Percentiles rank a stretch among this genome's conserved stretches.
phyloP scores from a whole-genome alignment of 2,888 invertebrate species.

The Allygus modestus region DNA sequence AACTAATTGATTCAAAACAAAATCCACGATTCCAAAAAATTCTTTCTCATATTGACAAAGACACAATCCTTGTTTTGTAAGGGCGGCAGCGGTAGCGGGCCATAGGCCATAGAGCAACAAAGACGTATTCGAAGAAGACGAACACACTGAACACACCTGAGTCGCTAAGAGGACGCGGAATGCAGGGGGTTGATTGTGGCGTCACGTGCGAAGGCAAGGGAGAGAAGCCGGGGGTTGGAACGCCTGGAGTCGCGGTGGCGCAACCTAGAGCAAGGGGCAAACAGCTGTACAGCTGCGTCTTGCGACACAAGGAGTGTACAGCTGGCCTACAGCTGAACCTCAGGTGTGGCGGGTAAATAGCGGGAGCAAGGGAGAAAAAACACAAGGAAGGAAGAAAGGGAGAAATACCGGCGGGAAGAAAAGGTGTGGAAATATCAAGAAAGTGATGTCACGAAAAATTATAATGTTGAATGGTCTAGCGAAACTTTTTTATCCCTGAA shows the following conservation, averaged over 20 bases:
- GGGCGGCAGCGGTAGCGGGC: neutral
- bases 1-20: neutral
- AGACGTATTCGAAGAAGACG: constrained; percentile 4
- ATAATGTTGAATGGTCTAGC: no score
- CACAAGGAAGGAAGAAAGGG: neutral
- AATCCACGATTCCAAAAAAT: neutral
- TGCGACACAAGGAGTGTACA: neutral
- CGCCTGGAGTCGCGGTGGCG: neutral
- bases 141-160: constrained; percentile 37
- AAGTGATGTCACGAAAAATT: no score
- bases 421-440: neutral
- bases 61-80: constrained; percentile 1
- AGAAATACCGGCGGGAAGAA: neutral
- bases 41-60: constrained; percentile 26
- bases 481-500: no score
- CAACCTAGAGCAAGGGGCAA: neutral
- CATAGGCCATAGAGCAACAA: constrained; percentile 19
- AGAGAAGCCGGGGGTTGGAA: neutral
- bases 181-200: constrained; percentile 33
- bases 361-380: no score
- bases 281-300: neutral
- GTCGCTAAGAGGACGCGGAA: constrained; percentile 17
- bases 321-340: neutral
- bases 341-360: neutral
- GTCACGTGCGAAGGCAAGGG: constrained; percentile 32